Conservation (phyloP, 2,888 invertebrate genomes). For the Acronicta leporina region DNA sequence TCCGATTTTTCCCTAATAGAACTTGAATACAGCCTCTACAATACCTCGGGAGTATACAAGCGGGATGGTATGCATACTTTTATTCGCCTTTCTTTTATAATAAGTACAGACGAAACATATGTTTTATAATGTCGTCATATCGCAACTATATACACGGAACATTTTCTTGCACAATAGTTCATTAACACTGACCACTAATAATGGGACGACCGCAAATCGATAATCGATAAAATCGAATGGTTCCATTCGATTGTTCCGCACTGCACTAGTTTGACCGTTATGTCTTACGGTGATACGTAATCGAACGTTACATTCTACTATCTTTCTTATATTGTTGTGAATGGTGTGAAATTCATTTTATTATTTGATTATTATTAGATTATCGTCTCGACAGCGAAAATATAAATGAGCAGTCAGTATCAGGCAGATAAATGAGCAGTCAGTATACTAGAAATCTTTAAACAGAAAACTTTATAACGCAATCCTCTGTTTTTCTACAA, state of each 20-base stretch:
- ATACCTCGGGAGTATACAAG: too few relatives aligned
- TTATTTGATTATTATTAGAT: slow-evolving; percentile 4
- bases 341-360: slow-evolving; percentile 7
- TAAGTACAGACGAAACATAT: background rate
- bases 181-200: slow-evolving; percentile 32
- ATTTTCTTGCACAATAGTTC: slow-evolving; percentile 41
- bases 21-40: too few relatives aligned
- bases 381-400: background rate
- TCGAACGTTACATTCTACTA: slow-evolving; percentile 5
- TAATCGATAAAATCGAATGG: slow-evolving; percentile 47
- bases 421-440: too few relatives aligned
- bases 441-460: too few relatives aligned
- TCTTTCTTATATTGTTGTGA: background rate
- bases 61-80: too few relatives aligned
- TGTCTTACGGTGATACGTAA: slow-evolving; percentile 27
- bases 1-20: too few relatives aligned
- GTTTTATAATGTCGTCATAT: too few relatives aligned
- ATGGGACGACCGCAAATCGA: slow-evolving; percentile 52
- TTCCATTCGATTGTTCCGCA: slow-evolving; percentile 49
- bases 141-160: background rate
- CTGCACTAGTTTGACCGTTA: slow-evolving; percentile 46
- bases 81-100: too few relatives aligned
- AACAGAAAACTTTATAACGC: too few relatives aligned
- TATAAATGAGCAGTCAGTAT: too few relatives aligned
- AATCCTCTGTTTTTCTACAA: too few relatives aligned